A percentile compares a stretch with the other conserved stretches of the same genome.
phyloP scores from a whole-genome alignment of 2,888 invertebrate species.

The Drosophila borealis region DNA sequence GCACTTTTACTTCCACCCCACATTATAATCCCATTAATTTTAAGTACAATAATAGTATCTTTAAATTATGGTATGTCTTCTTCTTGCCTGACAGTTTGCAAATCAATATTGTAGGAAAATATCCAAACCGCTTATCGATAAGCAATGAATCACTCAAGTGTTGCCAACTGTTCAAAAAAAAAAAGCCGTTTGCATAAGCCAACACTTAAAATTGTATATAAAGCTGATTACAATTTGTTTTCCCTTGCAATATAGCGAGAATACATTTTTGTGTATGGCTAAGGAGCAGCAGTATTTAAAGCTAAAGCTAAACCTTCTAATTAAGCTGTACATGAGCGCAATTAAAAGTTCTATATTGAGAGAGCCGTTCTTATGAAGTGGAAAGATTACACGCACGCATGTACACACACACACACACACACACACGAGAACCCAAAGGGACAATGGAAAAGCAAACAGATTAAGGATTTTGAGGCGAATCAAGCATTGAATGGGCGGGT shows the following conservation, averaged over 20 bases:
- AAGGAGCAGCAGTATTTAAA: background rate
- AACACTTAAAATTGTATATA: background rate
- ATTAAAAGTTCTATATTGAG: background rate
- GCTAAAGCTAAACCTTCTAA: constrained; percentile 3
- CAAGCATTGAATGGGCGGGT: background rate
- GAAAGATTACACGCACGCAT: background rate
- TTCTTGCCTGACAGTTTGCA: no score
- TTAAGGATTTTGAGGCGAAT: background rate
- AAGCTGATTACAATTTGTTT: background rate
- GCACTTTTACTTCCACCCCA: no score
- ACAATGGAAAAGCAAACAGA: background rate
- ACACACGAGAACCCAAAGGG: background rate
- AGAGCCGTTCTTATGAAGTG: constrained; percentile 14
- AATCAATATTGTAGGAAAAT: no score
- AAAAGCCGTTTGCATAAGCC: no score
- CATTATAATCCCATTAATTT: no score
- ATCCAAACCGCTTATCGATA: no score
- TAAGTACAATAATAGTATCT: no score
- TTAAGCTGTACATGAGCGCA: constrained; percentile 12
- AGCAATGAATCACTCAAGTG: no score
- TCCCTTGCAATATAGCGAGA: no score
- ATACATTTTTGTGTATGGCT: no score
- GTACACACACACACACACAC: background rate
- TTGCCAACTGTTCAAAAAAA: no score
- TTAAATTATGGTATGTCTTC: no score